phyloP scores from a whole-genome alignment of 2,113 vertebrate genomes.

The Pterocles gutturalis region DNA sequence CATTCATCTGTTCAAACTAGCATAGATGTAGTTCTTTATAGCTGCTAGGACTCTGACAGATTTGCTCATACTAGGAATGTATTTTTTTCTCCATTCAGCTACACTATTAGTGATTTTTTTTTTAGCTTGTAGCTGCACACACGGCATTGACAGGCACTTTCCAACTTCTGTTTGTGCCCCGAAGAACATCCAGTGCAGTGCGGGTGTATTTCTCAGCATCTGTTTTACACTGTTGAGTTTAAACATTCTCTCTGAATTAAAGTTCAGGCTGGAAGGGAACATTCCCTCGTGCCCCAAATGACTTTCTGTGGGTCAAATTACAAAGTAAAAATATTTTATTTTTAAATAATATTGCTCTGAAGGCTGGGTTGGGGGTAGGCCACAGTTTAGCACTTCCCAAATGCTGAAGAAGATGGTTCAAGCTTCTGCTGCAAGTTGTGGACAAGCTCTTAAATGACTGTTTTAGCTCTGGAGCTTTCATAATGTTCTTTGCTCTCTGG shows the following conservation, averaged over 20 bases:
- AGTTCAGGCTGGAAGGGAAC: slow-evolving; percentile 27
- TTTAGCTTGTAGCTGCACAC: neutral
- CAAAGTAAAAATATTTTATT: slow-evolving; percentile 46
- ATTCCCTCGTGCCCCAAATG: slow-evolving; percentile 41
- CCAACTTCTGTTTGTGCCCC: neutral
- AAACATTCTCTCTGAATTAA: slow-evolving; percentile 56
- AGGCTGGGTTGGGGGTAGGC: neutral
- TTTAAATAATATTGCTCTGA: slow-evolving; percentile 26
- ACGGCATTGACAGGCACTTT: neutral
- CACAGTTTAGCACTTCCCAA: slow-evolving; percentile 27
- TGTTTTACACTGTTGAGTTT: slow-evolving; percentile 46
- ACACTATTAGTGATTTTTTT: neutral
- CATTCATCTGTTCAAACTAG: neutral
- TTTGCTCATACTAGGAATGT: neutral
- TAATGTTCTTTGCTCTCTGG: slow-evolving; percentile 19
- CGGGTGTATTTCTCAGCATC: slow-evolving; percentile 16
- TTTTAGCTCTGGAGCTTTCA: slow-evolving; percentile 14
- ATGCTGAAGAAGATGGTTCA: neutral
- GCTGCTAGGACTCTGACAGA: neutral
- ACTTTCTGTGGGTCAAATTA: slow-evolving; percentile 58
- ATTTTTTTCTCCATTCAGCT: neutral
- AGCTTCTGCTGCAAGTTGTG: slow-evolving; percentile 37
- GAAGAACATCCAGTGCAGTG: neutral
- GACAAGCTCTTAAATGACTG: slow-evolving; percentile 38
- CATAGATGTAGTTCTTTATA: neutral